phyloP scores from a whole-genome alignment of 2,113 vertebrate species.

The Paracanthobrama guichenoti region DNA sequence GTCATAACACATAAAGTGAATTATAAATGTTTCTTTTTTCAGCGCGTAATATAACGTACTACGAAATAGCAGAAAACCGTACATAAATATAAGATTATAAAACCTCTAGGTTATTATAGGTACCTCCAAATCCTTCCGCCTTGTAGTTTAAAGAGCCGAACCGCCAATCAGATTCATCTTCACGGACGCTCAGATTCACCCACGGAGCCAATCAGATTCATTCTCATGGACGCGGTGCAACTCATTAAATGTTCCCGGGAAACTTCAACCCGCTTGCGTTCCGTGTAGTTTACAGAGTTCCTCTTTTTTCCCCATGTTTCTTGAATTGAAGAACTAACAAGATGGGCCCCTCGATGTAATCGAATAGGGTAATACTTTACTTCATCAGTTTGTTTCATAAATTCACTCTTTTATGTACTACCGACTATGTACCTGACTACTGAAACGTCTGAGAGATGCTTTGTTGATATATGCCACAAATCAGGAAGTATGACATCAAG shows the following conservation, averaged over 20 bases:
- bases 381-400: background rate
- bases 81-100: background rate
- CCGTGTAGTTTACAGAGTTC: background rate
- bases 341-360: background rate
- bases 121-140: conserved; percentile 60
- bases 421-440: background rate
- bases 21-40: background rate
- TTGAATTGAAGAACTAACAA: background rate
- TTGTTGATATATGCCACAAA: background rate
- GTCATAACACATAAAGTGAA: background rate
- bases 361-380: background rate
- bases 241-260: background rate
- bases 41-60: too few species aligned
- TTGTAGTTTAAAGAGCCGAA: conserved; percentile 64
- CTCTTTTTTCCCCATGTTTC: background rate
- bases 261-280: background rate
- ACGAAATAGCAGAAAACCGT: background rate
- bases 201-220: conserved; percentile 34
- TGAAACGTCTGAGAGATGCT: background rate
- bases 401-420: background rate
- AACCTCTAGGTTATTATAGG: too few species aligned
- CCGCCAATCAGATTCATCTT: conserved; percentile 62
- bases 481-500: conserved; percentile 11
- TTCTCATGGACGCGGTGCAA: background rate
- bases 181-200: background rate